phyloP scores from a whole-genome alignment of 2,113 vertebrate genomes.

The Rattus rattus region DNA sequence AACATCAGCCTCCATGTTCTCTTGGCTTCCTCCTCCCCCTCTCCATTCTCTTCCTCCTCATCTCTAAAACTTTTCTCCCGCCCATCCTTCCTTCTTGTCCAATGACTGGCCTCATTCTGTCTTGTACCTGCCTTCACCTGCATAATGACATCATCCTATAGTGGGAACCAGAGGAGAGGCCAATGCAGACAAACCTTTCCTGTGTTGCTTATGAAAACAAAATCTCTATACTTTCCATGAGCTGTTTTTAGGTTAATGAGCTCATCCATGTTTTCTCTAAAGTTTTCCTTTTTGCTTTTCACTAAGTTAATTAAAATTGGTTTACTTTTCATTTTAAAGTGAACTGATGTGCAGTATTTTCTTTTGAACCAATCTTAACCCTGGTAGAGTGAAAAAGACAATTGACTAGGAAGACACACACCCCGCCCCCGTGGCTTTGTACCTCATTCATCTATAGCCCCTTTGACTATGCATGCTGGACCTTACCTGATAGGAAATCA shows the following conservation, averaged over 20 bases:
- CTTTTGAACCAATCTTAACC: neutral
- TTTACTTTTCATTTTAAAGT: neutral
- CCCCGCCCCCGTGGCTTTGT: neutral
- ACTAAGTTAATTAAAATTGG: neutral
- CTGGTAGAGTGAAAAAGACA: neutral
- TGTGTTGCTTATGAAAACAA: neutral
- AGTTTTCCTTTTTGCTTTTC: neutral
- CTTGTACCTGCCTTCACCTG: no score
- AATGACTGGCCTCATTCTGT: no score
- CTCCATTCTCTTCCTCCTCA: no score
- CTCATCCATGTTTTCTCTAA: neutral
- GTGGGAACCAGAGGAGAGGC: neutral
- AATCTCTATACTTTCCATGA: neutral
- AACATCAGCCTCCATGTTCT: no score
- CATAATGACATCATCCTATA: no score
- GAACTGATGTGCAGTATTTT: neutral
- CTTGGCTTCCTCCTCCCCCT: no score
- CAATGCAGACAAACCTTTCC: neutral
- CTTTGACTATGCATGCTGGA: neutral
- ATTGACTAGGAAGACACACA: neutral
- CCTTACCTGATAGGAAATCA: neutral
- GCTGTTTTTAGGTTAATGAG: neutral
- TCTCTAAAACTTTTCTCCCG: no score
- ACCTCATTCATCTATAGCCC: neutral
- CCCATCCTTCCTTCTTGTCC: no score